Evolutionary conservation across 35 echinoderm and acorn worm species (phyloP), one percentile per base, ranked within the genome.

Genomic region (Eucidaris tribuloides): DNA sequence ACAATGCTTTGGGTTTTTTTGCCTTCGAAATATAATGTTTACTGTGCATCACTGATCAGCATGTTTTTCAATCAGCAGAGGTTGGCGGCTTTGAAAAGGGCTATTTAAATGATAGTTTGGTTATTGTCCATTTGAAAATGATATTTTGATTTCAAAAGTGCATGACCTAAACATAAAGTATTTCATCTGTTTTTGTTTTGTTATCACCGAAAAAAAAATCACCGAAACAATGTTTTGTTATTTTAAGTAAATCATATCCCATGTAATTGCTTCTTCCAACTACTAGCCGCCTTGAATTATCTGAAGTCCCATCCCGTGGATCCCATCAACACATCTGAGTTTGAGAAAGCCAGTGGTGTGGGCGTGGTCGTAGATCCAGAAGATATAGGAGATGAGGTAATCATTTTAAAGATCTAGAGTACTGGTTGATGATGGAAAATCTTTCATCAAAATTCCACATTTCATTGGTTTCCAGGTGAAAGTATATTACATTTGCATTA

Each of bases 351-450:
- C 3, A 92, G 94, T 79, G 94, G 94, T 33, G 71, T 97, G 46
- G 94, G 94, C 39, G 89, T 97, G 4, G 58, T 76, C 18, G 65
- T 97, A 20, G 91, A 79, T 14, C 94, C 94, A 24, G 94, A 97
- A 60, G 58, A 97, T 42, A 92, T 97, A 48, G 94, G 92, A 36
- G 94, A 97, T 78, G 82, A 65, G 31, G 94, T 97, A 92, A 82
- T 9, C 9, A 11, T 52, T 9, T 11, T 9, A 11, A 52, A n/a
- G 48, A n/a, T 52, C 9, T 52, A 52, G n/a, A n/a, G n/a, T n/a
- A n/a, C n/a, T n/a, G n/a, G n/a, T n/a, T n/a, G n/a, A n/a, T n/a
- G n/a, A n/a, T n/a, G n/a, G n/a, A n/a, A n/a, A n/a, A n/a, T n/a
- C n/a, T n/a, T n/a, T n/a, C n/a, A n/a, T n/a, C n/a, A n/a, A n/a